Conservation (phyloP, 2,888 invertebrate species). For the Diadromus collaris region DNA sequence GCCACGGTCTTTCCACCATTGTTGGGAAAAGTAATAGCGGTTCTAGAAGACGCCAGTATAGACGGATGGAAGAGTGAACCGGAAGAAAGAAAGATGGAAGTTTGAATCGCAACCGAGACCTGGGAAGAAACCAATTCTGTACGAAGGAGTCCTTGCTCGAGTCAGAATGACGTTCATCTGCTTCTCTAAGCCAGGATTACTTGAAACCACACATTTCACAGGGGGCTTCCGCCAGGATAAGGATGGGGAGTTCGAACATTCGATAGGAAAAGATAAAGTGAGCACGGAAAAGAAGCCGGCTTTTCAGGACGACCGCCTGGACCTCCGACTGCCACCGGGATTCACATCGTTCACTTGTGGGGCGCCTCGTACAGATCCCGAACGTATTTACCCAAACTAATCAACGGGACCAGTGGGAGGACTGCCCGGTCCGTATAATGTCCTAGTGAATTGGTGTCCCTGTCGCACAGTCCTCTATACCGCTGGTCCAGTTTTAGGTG, state of each 20-base stretch:
- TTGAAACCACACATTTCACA: slow-evolving; percentile 45
- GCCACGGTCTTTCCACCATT: slow-evolving; percentile 33
- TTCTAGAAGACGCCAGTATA: slow-evolving; percentile 30
- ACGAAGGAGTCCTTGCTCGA: slow-evolving; percentile 28
- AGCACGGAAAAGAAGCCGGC: slow-evolving; percentile 25
- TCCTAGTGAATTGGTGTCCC: slow-evolving; percentile 1
- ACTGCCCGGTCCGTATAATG: slow-evolving; percentile 9
- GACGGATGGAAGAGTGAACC: neutral
- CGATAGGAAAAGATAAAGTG: neutral
- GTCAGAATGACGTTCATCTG: slow-evolving; percentile 50
- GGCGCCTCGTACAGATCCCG: slow-evolving; percentile 7
- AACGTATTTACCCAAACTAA: slow-evolving; percentile 42
- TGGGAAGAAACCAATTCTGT: slow-evolving; percentile 46
- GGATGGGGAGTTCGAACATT: slow-evolving; percentile 19
- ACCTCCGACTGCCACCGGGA: slow-evolving; percentile 2
- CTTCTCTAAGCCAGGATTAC: slow-evolving; percentile 54
- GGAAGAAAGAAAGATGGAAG: slow-evolving; percentile 42
- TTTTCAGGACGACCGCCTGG: slow-evolving; percentile 44
- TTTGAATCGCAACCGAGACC: slow-evolving; percentile 44
- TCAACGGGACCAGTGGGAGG: slow-evolving; percentile 25
- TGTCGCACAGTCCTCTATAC: slow-evolving; percentile 11
- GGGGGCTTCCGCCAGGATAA: slow-evolving; percentile 7
- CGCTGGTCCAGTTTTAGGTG: slow-evolving; percentile 3
- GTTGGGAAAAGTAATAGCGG: slow-evolving; percentile 52
- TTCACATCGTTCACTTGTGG: slow-evolving; percentile 21